These are phyloP conservation scores for Luidia sarsii DNA, from an alignment of 53 echinoderm and acorn worm species.

Conservation along the genomic window DNA sequence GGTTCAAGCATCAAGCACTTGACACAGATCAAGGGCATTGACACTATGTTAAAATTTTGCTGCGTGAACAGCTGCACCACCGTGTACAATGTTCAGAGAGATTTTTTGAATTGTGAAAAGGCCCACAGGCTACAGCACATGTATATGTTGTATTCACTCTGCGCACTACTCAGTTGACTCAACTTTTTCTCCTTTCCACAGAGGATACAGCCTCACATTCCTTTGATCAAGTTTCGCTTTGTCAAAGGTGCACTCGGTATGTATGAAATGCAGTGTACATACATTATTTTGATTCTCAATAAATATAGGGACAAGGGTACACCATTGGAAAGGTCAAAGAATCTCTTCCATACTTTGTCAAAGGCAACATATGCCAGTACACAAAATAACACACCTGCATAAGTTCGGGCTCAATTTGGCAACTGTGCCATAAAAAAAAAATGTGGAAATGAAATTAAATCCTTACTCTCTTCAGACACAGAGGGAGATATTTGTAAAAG, in stretches of 20 bases:
- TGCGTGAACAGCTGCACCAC: too few relatives aligned
- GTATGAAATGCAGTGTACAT: not conserved
- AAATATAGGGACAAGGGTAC: too few relatives aligned
- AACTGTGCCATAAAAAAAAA: too few relatives aligned
- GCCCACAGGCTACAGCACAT: not conserved
- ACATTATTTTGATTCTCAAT: not conserved
- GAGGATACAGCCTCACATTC: conserved; percentile 67
- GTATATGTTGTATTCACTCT: not conserved
- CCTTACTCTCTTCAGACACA: too few relatives aligned
- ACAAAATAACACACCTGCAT: too few relatives aligned
- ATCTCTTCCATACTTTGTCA: too few relatives aligned
- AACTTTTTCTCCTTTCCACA: conserved; percentile 41
- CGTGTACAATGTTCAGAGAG: not conserved
- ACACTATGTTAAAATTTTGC: not conserved
- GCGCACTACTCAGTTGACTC: not conserved
- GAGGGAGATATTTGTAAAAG: too few relatives aligned
- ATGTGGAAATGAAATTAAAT: too few relatives aligned
- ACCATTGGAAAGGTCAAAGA: too few relatives aligned
- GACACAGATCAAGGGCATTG: not conserved
- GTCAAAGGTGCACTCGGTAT: conserved; percentile 45
- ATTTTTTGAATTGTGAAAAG: not conserved
- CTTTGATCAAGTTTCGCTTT: conserved; percentile 78
- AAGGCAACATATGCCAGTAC: too few relatives aligned
- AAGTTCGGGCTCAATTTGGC: too few relatives aligned
- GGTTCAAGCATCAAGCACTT: not conserved